A percentile compares a stretch with the other conserved stretches of the same genome.
Evolutionary conservation across 2,797 vertebrate species (phyloP).

Genomic region (Amblyraja radiata): DNA sequence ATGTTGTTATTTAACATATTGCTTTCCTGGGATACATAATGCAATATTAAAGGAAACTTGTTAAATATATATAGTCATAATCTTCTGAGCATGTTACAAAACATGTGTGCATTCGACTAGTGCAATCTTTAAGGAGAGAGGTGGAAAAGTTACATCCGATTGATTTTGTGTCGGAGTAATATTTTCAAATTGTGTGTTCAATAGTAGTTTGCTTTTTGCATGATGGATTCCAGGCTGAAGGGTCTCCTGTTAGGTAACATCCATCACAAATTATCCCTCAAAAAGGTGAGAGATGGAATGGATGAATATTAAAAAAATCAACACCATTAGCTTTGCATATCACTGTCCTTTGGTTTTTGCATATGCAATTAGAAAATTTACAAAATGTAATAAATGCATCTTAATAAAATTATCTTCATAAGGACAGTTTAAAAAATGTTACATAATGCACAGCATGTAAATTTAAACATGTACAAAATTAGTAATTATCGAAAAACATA

Average conservation of each 20-base stretch:
- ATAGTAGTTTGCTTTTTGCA: background rate
- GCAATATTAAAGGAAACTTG: background rate
- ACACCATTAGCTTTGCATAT: background rate
- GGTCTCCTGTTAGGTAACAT: background rate
- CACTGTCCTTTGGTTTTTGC: constrained; percentile 40
- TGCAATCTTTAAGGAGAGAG: background rate
- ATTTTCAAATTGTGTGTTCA: background rate
- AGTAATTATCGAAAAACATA: constrained; percentile 45
- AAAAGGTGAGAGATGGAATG: background rate
- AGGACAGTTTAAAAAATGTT: constrained; percentile 54
- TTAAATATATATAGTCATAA: background rate
- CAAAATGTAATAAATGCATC: constrained; percentile 46
- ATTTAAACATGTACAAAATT: constrained; percentile 53
- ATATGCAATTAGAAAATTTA: constrained; percentile 47
- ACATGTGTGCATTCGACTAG: background rate
- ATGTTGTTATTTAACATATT: background rate
- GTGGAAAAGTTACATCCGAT: background rate
- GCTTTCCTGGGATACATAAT: background rate
- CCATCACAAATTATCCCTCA: background rate
- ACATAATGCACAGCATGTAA: constrained; percentile 51
- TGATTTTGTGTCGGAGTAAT: background rate
- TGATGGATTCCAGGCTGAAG: background rate
- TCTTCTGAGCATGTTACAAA: background rate
- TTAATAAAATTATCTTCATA: constrained; percentile 57
- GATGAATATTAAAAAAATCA: background rate